Percentiles rank a stretch among this genome's conserved stretches.
These are phyloP conservation scores for Festucalex cinctus DNA, from an alignment of 2,113 vertebrate genomes.

Conservation along the genomic window DNA sequence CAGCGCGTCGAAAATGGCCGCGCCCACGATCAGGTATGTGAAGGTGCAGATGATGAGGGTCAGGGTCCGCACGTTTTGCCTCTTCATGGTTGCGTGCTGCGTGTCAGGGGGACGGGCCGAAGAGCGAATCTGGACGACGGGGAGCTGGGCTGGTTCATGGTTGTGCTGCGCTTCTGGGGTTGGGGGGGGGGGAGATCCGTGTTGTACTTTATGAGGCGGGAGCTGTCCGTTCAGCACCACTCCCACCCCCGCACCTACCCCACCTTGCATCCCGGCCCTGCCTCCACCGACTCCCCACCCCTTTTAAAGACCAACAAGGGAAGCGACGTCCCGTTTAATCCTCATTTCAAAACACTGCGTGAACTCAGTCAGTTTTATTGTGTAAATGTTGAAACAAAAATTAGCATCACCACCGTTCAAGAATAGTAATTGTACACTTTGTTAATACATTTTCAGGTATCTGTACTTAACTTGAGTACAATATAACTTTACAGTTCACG, in stretches of 20 bases:
- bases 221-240: conserved; percentile 92
- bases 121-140: conserved; percentile 69
- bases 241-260: conserved; percentile 33
- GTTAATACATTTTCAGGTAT: no score
- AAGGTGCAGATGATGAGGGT: conserved; percentile 92
- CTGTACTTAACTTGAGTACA: no score
- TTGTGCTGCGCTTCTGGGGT: conserved; percentile 60
- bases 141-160: conserved; percentile 81
- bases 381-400: neutral
- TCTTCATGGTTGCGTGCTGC: conserved; percentile 79
- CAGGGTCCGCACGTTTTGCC: conserved; percentile 92
- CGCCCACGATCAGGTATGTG: conserved; percentile 91
- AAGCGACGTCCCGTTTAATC: neutral
- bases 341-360: neutral
- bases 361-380: neutral
- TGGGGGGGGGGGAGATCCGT: conserved; percentile 34
- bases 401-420: no score
- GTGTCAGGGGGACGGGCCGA: conserved; percentile 64
- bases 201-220: conserved; percentile 63
- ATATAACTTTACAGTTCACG: no score
- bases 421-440: no score
- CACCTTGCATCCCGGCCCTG: neutral
- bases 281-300: neutral
- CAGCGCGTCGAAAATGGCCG: conserved; percentile 89
- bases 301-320: neutral